Base-by-base conservation (phyloP, 2,113 vertebrate species). In the Ageneiosus marmoratus region DNA sequence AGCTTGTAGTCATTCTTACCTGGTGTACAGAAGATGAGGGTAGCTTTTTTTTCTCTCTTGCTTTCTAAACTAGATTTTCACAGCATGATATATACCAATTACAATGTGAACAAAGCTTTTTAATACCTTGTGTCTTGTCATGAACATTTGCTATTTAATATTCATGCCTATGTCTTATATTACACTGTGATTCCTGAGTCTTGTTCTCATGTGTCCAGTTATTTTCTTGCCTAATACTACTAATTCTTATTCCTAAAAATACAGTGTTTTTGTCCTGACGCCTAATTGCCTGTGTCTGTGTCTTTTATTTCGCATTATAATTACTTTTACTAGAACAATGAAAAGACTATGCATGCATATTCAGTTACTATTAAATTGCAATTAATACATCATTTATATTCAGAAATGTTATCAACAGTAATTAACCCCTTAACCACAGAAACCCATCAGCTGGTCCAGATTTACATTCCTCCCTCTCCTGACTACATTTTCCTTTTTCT, bases 21-120 rank as follows among this genome's bases (percentile, higher is more conserved):
- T 63, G 16, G 60, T 5, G 1, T 44, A 70, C 44, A 29, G 2
- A 29, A 73, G 6, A 16, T 24, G n/a, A 29, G 24, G 24, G 4
- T 7, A 4, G 32, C 0, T 20, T 67, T 20, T 37, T 20, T 50
- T 10, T 48, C 1, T 58, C 22, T 58, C 9, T 24, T 16, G 3
- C 13, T 60, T 4, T 75, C 80, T 72, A 37, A 58, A 22, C n/a
- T 62, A 58, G 69, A 74, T 62, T 74, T 74, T 75, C 70, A 72
- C 51, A 70, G 27, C 24, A 13, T 29, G 9, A 4, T 18, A 7
- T 20, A 72, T 46, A 58, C 78, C 51, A n/a, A 12, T 55, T 70
- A 11, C n/a, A 29, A 32, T 58, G n/a, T 58, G 37, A 81, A 81
- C 32, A 16, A 27, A 46, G 34, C n/a, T 6, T 24, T 41, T 41